A percentile compares a stretch with the other conserved stretches of the same genome.
Evolutionary conservation across 2,888 invertebrate species (phyloP).

Genomic region (Cynaeus angustus): DNA sequence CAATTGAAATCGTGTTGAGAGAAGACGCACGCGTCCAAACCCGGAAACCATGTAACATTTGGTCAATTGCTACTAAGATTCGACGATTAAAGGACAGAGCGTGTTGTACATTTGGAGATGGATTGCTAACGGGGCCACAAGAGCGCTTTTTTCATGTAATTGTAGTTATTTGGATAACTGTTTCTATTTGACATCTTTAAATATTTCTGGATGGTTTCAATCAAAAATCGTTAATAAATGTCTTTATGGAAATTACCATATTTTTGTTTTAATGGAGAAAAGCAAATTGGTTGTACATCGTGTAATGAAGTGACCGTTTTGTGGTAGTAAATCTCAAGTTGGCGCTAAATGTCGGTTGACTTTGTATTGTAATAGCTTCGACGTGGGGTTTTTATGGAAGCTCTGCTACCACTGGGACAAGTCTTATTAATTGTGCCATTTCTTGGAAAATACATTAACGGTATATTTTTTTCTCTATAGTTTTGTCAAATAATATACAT

Average conservation of each 20-base stretch:
- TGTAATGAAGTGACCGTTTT: neutral
- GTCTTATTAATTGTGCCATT: too few species aligned
- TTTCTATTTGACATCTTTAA: too few species aligned
- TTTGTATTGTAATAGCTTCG: too few species aligned
- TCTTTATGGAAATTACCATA: conserved; percentile 3
- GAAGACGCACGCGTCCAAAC: conserved; percentile 15
- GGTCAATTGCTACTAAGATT: conserved; percentile 15
- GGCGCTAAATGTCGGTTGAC: neutral
- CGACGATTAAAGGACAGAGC: neutral
- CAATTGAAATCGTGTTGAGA: conserved; percentile 23
- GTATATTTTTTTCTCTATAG: too few species aligned
- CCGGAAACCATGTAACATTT: conserved; percentile 25
- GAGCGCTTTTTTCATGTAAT: neutral
- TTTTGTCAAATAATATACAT: too few species aligned
- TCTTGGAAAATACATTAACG: too few species aligned
- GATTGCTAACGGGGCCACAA: neutral
- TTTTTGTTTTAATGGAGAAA: neutral
- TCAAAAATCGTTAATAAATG: neutral
- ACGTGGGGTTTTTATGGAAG: too few species aligned
- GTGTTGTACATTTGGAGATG: neutral
- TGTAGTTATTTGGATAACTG: conserved; percentile 1
- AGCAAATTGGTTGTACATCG: neutral
- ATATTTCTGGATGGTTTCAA: too few species aligned
- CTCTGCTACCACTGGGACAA: neutral
- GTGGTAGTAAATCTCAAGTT: neutral